These are phyloP conservation scores for Contarinia nasturtii DNA, from an alignment of 1,140 invertebrate genomes.

Conservation along the genomic window DNA sequence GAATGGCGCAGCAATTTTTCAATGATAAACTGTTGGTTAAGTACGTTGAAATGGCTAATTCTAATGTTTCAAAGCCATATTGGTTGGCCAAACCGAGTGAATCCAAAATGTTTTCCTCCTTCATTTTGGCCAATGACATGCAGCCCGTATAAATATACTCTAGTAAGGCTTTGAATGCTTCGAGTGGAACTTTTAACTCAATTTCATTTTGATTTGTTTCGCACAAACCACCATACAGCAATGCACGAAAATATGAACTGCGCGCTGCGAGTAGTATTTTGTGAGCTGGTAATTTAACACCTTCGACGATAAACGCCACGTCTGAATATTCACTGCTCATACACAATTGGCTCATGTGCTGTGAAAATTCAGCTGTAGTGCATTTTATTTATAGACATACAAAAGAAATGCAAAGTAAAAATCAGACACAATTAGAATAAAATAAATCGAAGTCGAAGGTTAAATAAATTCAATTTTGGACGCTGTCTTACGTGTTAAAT, in stretches of 20 bases:
- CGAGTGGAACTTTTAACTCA: slow-evolving; percentile 63
- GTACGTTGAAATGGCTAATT: slow-evolving; percentile 82
- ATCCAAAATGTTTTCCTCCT: slow-evolving; percentile 73
- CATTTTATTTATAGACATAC: background rate
- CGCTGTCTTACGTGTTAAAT: no score
- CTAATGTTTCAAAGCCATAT: slow-evolving; percentile 85
- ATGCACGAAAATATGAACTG: slow-evolving; percentile 83
- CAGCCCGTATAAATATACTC: slow-evolving; percentile 84
- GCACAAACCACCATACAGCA: slow-evolving; percentile 79
- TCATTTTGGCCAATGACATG: slow-evolving; percentile 63
- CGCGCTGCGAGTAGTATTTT: slow-evolving; percentile 69
- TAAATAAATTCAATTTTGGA: no score
- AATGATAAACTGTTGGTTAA: slow-evolving; percentile 70
- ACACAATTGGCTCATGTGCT: slow-evolving; percentile 51
- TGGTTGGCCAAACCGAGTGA: slow-evolving; percentile 80
- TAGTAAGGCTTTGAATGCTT: slow-evolving; percentile 75
- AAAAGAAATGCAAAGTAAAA: no score
- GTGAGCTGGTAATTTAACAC: slow-evolving; percentile 67
- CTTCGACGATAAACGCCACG: slow-evolving; percentile 73
- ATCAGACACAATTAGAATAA: no score
- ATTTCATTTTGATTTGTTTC: slow-evolving; percentile 75
- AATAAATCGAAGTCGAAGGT: no score
- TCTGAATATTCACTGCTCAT: slow-evolving; percentile 81
- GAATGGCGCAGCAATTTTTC: slow-evolving; percentile 80
- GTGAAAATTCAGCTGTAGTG: slow-evolving; percentile 13